Percentiles rank a stretch among this genome's conserved stretches.
phyloP scores from a whole-genome alignment of 2,888 invertebrate species.

The Platycheirus rosarum region DNA sequence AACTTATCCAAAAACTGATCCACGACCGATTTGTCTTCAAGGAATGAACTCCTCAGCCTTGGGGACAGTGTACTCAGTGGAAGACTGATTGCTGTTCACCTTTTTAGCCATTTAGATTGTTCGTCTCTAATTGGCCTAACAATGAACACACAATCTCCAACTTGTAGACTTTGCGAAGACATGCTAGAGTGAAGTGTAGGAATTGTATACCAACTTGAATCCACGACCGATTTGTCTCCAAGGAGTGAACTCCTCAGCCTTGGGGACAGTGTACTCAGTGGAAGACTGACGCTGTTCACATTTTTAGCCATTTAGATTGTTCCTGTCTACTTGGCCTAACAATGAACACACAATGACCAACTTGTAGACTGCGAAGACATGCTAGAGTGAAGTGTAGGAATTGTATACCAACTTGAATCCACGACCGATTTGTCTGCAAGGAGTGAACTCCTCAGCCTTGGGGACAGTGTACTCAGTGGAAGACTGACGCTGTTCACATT shows the following conservation, averaged over 20 bases:
- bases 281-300: slow-evolving; percentile 78
- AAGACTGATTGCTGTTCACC: slow-evolving; percentile 77
- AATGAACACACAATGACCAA: slow-evolving; percentile 75
- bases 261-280: slow-evolving; percentile 83
- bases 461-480: slow-evolving; percentile 83
- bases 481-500: slow-evolving; percentile 78
- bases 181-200: too few relatives aligned
- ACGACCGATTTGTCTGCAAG: slow-evolving; percentile 81
- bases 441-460: slow-evolving; percentile 79
- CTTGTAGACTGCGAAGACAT: too few relatives aligned
- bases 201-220: slow-evolving; percentile 4
- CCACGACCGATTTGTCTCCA: slow-evolving; percentile 82
- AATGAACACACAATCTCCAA: not conserved
- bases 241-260: slow-evolving; percentile 79
- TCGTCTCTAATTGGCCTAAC: not conserved
- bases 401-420: slow-evolving; percentile 69
- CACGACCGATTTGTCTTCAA: slow-evolving; percentile 82
- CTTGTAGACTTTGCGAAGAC: too few relatives aligned
- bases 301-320: slow-evolving; percentile 79
- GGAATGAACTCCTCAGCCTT: slow-evolving; percentile 79
- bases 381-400: too few relatives aligned
- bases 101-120: not conserved
- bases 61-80: slow-evolving; percentile 83
- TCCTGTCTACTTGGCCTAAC: slow-evolving; percentile 80
- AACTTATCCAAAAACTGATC: slow-evolving; percentile 48